Evolutionary conservation across 2,888 invertebrate genomes (phyloP), one percentile per base, ranked within the genome.

Genomic region (Laspeyria flexula): DNA sequence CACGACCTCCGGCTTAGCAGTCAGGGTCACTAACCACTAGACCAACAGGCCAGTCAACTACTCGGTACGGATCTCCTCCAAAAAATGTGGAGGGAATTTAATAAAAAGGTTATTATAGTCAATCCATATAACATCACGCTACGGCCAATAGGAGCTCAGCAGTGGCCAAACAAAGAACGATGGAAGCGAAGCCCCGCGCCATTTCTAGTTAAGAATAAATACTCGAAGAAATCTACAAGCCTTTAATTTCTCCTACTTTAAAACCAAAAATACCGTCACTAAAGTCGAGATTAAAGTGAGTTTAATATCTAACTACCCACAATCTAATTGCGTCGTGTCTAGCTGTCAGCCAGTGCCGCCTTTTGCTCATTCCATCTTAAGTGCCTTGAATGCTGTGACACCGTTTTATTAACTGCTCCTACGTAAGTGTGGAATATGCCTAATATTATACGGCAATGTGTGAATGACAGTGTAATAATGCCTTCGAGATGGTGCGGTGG

Each of bases 361-460:
- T 79, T 82, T 81, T 78, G 76, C 82, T 79, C 82, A 83, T 85
- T 82, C 82, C 66, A 68, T 58, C 48, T 73, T 79, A 78, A 84
- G 82, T 83, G 80, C 65, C 76, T 70, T 64, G 73, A 73, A 77
- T 73, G 71, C 71, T 77, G 79, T 66, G 78, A 81, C 81, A 81
- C 71, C 67, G 73, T 75, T 85, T 86, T 85, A 86, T 86, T 85
- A 86, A 85, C 75, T 79, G 73, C 54, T 11, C 44, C 42, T 18
- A 9, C 27, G 43, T 41, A 29, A 41, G 40, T 51, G 51, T 46
- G 37, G 30, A 33, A 16, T n/a, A 31, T 37, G 42, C 30, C 25
- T 51, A 41, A 42, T 45, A 41, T 41, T 37, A 25, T 40, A 9
- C 37, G 31, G 16, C 34, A 35, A 44, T 41, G 51, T 51, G 45